phyloP scores from a whole-genome alignment of 2,113 vertebrate species.

The Athene cunicularia region DNA sequence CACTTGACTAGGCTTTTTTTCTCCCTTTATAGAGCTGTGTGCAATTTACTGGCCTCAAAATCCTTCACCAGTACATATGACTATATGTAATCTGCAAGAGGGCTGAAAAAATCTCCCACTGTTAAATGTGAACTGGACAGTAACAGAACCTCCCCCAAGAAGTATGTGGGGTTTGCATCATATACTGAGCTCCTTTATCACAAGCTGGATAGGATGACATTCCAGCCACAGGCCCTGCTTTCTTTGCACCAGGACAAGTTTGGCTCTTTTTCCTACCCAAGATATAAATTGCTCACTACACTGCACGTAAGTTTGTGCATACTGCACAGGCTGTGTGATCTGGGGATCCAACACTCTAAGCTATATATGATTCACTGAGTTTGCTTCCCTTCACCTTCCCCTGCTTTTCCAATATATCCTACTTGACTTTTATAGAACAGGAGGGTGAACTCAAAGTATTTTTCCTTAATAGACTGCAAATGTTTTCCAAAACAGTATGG shows the following conservation, averaged over 20 bases:
- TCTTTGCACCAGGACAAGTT: background rate
- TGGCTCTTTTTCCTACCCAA: background rate
- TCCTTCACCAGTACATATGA: background rate
- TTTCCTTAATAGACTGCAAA: background rate
- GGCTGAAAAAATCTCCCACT: background rate
- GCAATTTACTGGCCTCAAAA: background rate
- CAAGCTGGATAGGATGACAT: background rate
- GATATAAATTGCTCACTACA: background rate
- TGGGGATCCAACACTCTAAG: background rate
- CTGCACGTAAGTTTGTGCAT: background rate
- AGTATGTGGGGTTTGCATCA: background rate
- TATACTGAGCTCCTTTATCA: background rate
- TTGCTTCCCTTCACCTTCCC: background rate
- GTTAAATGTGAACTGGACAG: background rate
- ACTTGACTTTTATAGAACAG: background rate
- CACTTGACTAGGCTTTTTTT: background rate
- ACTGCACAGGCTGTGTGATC: background rate
- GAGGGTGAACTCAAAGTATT: background rate
- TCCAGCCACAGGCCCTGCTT: background rate
- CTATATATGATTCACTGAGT: background rate
- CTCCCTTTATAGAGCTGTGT: background rate
- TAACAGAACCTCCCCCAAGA: background rate
- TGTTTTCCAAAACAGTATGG: background rate
- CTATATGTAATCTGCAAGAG: background rate
- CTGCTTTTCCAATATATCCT: background rate